Conservation (phyloP, 1,140 invertebrate species). For the Papilio helenus region DNA sequence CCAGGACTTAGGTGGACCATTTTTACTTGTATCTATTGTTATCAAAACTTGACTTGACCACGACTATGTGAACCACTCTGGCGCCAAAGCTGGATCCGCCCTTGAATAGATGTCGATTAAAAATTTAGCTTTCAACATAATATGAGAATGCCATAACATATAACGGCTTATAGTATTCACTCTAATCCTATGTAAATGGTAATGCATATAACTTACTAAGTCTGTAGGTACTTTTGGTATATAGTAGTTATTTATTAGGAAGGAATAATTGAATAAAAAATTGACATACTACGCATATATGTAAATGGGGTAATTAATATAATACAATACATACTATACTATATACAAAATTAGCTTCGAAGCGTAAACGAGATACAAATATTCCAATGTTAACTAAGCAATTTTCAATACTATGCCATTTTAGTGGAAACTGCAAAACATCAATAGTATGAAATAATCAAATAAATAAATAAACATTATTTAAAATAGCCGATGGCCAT, state of each 20-base stretch:
- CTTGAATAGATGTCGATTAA: not conserved
- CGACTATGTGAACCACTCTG: no score
- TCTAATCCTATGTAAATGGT: conserved; percentile 46
- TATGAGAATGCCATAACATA: not conserved
- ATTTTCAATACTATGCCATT: no score
- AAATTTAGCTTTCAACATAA: not conserved
- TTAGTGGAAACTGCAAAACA: no score
- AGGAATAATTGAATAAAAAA: conserved; percentile 75
- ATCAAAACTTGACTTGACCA: no score
- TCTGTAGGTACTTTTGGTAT: conserved; percentile 73
- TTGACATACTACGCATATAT: conserved; percentile 65
- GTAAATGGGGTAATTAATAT: conserved; percentile 40
- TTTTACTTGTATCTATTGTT: no score
- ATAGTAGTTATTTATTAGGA: conserved; percentile 76
- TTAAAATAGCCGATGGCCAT: no score
- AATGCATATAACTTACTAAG: conserved; percentile 58
- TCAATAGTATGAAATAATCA: no score
- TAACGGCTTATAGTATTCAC: conserved; percentile 43
- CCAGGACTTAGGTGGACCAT: no score
- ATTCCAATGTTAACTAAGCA: not conserved
- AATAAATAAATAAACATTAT: no score
- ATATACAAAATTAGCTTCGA: conserved; percentile 38
- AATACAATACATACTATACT: conserved; percentile 39
- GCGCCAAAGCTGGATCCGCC: no score
- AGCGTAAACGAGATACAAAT: conserved; percentile 1